Conservation (phyloP, 2,888 invertebrate species). For the Leucania comma region DNA sequence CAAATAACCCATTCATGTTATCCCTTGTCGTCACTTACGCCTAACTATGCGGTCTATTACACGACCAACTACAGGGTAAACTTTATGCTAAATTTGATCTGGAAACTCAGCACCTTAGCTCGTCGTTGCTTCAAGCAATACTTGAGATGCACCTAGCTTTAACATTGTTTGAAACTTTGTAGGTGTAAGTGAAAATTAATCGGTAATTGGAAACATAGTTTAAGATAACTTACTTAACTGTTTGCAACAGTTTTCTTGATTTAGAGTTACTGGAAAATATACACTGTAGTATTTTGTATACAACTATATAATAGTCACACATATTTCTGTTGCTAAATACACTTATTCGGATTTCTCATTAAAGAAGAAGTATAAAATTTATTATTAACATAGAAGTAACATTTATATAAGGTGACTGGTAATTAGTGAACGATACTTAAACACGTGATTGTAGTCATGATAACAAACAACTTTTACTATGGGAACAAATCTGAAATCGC, state of each 20-base stretch:
- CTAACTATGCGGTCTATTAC: constrained; percentile 52
- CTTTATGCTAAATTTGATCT: constrained; percentile 54
- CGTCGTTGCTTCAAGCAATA: constrained; percentile 36
- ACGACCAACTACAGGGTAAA: constrained; percentile 41
- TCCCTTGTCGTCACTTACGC: constrained; percentile 20
- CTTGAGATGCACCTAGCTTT: constrained; percentile 50
- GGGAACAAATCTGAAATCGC: too few relatives aligned
- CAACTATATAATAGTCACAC: neutral
- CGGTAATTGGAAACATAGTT: constrained; percentile 31
- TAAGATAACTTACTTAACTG: constrained; percentile 8
- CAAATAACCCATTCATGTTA: constrained; percentile 10
- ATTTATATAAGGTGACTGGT: too few relatives aligned
- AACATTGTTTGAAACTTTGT: constrained; percentile 40
- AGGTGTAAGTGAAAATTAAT: constrained; percentile 47
- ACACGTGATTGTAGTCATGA: too few relatives aligned
- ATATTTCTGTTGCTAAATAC: too few relatives aligned
- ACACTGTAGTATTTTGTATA: neutral
- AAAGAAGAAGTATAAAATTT: too few relatives aligned
- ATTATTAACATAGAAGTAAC: too few relatives aligned
- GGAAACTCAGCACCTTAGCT: constrained; percentile 48
- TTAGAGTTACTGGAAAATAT: neutral
- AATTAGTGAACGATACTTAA: too few relatives aligned
- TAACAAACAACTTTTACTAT: too few relatives aligned
- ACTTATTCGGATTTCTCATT: too few relatives aligned
- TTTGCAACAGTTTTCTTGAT: neutral